A percentile compares a stretch with the other conserved stretches of the same genome.
These are phyloP conservation scores for Pelmatolapia mariae DNA, from an alignment of 2,113 vertebrate species.

Conservation along the genomic window DNA sequence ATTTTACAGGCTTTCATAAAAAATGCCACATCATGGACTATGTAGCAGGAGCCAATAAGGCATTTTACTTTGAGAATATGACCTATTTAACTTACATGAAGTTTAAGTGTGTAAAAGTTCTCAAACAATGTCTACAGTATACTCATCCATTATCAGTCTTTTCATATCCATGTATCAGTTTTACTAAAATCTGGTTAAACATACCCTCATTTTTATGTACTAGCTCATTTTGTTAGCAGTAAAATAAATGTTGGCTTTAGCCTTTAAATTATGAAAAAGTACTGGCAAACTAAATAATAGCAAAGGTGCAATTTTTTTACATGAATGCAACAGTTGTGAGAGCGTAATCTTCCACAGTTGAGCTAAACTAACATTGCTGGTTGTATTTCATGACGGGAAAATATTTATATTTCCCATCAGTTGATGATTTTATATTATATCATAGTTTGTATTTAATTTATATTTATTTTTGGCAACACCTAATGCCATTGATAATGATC, in stretches of 20 bases:
- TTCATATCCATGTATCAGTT: not conserved
- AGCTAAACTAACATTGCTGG: not conserved
- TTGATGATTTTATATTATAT: not conserved
- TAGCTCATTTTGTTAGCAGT: not conserved
- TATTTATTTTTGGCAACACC: not conserved
- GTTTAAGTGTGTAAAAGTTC: not conserved
- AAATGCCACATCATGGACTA: not conserved
- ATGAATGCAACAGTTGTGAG: not conserved
- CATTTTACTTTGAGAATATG: not conserved
- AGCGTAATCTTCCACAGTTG: not conserved
- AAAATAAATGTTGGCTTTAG: not conserved
- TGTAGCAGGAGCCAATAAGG: not conserved
- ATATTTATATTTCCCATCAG: not conserved
- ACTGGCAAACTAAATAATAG: not conserved
- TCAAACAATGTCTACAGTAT: not conserved
- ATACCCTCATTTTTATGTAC: not conserved
- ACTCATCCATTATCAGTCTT: not conserved
- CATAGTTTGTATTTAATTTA: not conserved
- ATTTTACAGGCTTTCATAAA: not conserved
- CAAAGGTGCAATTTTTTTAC: not conserved
- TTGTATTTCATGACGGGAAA: not conserved
- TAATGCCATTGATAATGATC: not conserved
- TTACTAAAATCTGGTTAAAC: not conserved
- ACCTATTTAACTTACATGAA: not conserved
- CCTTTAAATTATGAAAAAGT: not conserved